Base-by-base conservation (phyloP, 2,888 invertebrate species). In the Eupithecia vulgata region DNA sequence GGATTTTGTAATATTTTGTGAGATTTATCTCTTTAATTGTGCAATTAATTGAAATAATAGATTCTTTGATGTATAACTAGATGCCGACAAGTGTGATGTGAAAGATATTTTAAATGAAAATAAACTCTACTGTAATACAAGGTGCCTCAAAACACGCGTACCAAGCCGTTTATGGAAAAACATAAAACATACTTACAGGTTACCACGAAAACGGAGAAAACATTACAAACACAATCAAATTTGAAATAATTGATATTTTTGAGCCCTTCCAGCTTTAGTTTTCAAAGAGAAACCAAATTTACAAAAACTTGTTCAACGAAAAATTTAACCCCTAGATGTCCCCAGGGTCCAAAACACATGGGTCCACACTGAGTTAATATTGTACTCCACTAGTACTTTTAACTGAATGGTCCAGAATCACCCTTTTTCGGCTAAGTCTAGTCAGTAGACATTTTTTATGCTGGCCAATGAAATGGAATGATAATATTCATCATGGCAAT, bases 1-100 rank as follows among this genome's bases (percentile, higher is more conserved):
- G 68, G 71, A 72, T 73, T 71, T 70, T 61, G 73, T 64, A 70
- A 70, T 25, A 57, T 30, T 62, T 67, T 42, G 30, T 61, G 52
- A 69, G 71, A 67, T 71, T 68, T 73, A 67, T 71, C 59, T 15
- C 8, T 42, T 59, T 17, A 52, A 62, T 66, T 70, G 62, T 59
- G 35, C 52, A 52, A 71, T 69, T 71, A 40, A 40, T 34, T 57
- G 13, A 25, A 25, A 25, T 25, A 13, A 25, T 57, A 65, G 64
- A 64, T 40, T 12, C 37, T 65, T 65, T 65, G 21, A 37, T 21
- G 5, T 35, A n/a, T 21, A n/a, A 64, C 62, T 17, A 64, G 64
- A 25, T 8, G 65, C 65, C 65, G 40, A 40, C 40, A 65, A n/a
- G 21, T 21, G 21, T 8, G 3, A 17, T 61, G n/a, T 68, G 71